These are phyloP conservation scores for Ophion ventricosus DNA, from an alignment of 2,888 invertebrate genomes.

Conservation along the genomic window DNA sequence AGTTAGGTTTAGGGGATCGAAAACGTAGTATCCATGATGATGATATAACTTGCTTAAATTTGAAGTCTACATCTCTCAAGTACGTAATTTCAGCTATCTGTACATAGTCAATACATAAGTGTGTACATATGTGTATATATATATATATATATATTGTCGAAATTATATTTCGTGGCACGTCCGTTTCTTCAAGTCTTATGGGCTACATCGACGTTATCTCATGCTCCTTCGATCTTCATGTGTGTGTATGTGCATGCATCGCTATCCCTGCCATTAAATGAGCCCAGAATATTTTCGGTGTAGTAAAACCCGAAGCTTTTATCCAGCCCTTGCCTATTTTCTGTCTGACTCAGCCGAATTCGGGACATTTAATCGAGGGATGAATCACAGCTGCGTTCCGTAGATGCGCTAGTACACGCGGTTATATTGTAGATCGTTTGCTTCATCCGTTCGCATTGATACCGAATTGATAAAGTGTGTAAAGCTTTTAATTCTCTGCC, in stretches of 20 bases:
- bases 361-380: conserved; percentile 45
- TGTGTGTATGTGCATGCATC: neutral
- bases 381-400: conserved; percentile 32
- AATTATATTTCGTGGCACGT: conserved; percentile 14
- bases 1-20: too few relatives aligned
- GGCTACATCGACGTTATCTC: neutral
- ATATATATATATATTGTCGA: neutral
- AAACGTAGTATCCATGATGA: too few relatives aligned
- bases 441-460: neutral
- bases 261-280: conserved; percentile 16
- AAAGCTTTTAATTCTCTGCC: neutral
- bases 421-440: conserved; percentile 1
- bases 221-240: neutral
- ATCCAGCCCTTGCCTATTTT: neutral
- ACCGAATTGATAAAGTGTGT: neutral
- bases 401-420: neutral
- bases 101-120: neutral
- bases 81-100: neutral
- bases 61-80: neutral
- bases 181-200: neutral
- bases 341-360: conserved; percentile 18
- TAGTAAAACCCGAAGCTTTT: conserved; percentile 35
- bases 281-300: conserved; percentile 28
- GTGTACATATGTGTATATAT: neutral
- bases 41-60: too few relatives aligned